Evolutionary conservation across 2,113 vertebrate genomes (phyloP), one percentile per base, ranked within the genome.

Genomic region (Amia ocellicauda): DNA sequence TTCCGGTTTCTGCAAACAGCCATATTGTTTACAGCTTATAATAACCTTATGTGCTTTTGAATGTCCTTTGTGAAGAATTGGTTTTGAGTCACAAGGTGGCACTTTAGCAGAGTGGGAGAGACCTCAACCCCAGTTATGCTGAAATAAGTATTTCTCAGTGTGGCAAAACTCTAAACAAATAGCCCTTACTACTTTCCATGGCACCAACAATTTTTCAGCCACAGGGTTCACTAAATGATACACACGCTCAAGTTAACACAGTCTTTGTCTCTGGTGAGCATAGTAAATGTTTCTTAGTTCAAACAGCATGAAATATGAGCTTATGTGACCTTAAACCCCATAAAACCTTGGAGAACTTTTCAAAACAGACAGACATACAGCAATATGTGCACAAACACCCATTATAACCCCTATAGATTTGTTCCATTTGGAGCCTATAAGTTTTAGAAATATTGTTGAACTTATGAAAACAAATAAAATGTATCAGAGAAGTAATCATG

Each of bases 31-130:
- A 26, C 47, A 49, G 43, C 28, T 58, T 17, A 68, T 58, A 72
- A 63, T 78, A 74, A 81, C 82, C 76, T 78, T 77, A 71, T 74
- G 66, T 74, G 17, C 49, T 76, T 74, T 42, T 56, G 60, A 42
- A 47, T 51, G 14, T 54, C 50, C 63, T 67, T 68, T 65, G 59
- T 41, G 19, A 72, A 51, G 59, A 67, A 76, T 68, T 65, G 70
- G 63, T 74, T 43, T 76, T 62, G 52, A 64, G 26, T 70, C 69
- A 62, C 72, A 68, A 64, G 75, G 68, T 67, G 61, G 55, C 65
- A 68, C 76, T 78, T 80, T 74, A 80, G 63, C 59, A 73, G 72
- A 63, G 65, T 57, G 70, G 73, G 73, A 72, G 68, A 75, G 68
- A 73, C 62, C 52, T 49, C 57, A 63, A 57, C 69, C 54, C 68